These are phyloP conservation scores for Fulica atra DNA, from an alignment of 2,113 vertebrate species.

Conservation along the genomic window DNA sequence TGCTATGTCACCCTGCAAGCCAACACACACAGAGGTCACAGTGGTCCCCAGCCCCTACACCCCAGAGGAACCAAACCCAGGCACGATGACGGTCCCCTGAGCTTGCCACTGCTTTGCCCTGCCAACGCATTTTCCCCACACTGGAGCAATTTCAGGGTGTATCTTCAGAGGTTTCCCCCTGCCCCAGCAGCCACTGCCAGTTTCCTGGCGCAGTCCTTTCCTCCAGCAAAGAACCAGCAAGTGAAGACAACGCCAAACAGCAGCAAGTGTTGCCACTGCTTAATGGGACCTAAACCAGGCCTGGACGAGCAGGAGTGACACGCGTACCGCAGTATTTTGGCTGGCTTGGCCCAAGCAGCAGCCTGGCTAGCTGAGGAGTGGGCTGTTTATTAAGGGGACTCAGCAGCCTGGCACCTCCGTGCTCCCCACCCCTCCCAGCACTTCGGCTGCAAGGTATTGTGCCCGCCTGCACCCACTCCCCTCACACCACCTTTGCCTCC, in stretches of 20 bases:
- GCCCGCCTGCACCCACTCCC: neutral
- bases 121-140: neutral
- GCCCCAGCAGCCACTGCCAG: neutral
- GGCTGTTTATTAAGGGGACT: neutral
- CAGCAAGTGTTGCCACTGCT: rapidly evolving
- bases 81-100: rapidly evolving
- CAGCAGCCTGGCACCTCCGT: neutral
- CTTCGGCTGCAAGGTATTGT: neutral
- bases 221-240: neutral
- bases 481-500: neutral
- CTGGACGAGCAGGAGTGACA: neutral
- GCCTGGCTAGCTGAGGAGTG: neutral
- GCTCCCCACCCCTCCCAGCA: neutral
- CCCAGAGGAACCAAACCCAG: rapidly evolving
- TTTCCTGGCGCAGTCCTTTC: neutral
- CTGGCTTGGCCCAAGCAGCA: neutral
- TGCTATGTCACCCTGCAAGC: neutral
- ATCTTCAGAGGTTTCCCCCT: neutral
- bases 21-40: neutral
- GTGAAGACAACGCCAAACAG: neutral
- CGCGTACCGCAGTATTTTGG: neutral
- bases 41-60: rapidly evolving
- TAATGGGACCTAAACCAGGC: neutral
- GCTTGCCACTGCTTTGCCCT: rapidly evolving
- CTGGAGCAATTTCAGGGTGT: neutral